Base-by-base conservation (phyloP, 2,797 vertebrate species). In the Danio kyathit region DNA sequence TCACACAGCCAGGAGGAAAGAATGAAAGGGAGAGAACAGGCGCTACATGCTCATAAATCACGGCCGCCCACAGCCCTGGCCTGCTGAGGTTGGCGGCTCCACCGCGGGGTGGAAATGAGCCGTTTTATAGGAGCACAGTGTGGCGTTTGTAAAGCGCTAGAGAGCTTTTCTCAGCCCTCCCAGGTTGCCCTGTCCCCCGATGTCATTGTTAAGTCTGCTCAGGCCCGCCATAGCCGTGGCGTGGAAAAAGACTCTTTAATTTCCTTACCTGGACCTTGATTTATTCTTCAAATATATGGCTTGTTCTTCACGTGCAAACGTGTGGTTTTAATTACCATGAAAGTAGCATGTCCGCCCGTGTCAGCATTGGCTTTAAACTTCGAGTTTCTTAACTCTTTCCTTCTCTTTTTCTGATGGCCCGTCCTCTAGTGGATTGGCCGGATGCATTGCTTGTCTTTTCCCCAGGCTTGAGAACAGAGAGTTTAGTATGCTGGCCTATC, bases 41-140 rank as follows among this genome's bases (percentile, higher is more conserved):
- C 88, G 84, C 87, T 90, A 86, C 85, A 84, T 74, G 87, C 88
- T 91, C 91, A 90, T 94, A 94, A 94, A 95, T 93, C 92, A 93
- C 51, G 44, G 69, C 83, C 43, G 66, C 77, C 76, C 44, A 54
- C 44, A 51, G 74, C 63, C 82, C 74, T 57, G 21, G 64, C 61
- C 14, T 46, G 66, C 61, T 49, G 74, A 93, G 88, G 91, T 91
- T 89, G 92, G 88, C 88, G 46, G 84, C 89, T 90, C 90, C 91
- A 89, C 89, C 85, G 44, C 88, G 56, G 89, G 88, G 88, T 93
- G 93, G 92, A 94, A 94, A 93, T 91, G 89, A 94, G 88, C 87
- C 92, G 14, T 94, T 94, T 93, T 93, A 94, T 93, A 90, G 90
- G 87, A 90, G 86, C 87, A 70, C 85, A 19, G 88, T 84, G 86